Conservation (phyloP, 2,888 invertebrate genomes). For the Taenaris catops region DNA sequence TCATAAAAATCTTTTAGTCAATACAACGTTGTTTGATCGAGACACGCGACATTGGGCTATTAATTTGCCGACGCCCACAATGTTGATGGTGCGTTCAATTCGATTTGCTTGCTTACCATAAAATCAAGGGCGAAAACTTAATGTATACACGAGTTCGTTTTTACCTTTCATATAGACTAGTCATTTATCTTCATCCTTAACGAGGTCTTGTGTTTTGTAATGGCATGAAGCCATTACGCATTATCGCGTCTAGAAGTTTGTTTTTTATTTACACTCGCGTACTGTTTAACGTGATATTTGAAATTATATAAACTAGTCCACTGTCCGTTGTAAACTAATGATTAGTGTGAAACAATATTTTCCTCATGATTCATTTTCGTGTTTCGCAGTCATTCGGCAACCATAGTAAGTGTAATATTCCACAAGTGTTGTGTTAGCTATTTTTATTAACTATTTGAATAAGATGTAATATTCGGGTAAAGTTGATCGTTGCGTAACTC, state of each 20-base stretch:
- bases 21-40: neutral
- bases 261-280: slow-evolving; percentile 35
- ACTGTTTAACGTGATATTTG: slow-evolving; percentile 32
- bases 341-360: slow-evolving; percentile 57
- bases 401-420: slow-evolving; percentile 24
- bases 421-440: slow-evolving; percentile 7
- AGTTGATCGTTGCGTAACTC: slow-evolving; percentile 34
- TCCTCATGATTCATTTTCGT: slow-evolving; percentile 58
- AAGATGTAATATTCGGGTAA: slow-evolving; percentile 36
- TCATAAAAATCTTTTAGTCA: too few relatives aligned
- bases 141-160: slow-evolving; percentile 1
- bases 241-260: slow-evolving; percentile 37
- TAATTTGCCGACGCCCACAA: slow-evolving; percentile 8
- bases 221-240: slow-evolving; percentile 39
- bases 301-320: slow-evolving; percentile 49
- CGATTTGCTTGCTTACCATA: slow-evolving; percentile 5
- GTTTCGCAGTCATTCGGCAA: slow-evolving; percentile 29
- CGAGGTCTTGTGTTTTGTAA: slow-evolving; percentile 32
- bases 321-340: slow-evolving; percentile 51
- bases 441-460: neutral
- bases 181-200: slow-evolving; percentile 34
- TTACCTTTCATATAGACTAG: slow-evolving; percentile 12
- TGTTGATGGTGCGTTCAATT: slow-evolving; percentile 1
- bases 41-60: slow-evolving; percentile 2
- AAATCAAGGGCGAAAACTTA: slow-evolving; percentile 9